These are phyloP conservation scores for Acanthurus lineatus DNA, from an alignment of 2,797 vertebrate species.

Conservation along the genomic window DNA sequence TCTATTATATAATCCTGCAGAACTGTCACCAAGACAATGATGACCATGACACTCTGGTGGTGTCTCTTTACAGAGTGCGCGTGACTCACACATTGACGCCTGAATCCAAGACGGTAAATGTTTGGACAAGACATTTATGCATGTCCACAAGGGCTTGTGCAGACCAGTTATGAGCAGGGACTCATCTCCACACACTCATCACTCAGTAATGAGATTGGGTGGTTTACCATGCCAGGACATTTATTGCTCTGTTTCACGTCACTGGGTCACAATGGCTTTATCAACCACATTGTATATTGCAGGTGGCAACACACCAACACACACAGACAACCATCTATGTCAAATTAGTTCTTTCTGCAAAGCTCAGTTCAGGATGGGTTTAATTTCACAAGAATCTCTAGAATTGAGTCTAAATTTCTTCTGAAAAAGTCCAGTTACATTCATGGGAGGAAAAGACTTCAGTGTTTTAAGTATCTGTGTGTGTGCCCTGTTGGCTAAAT, in stretches of 20 bases:
- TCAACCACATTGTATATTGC: not conserved
- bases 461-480: slow-evolving; percentile 5
- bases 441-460: slow-evolving; percentile 4
- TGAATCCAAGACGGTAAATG: slow-evolving; percentile 57
- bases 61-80: slow-evolving; percentile 37
- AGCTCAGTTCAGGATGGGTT: not conserved
- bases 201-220: slow-evolving; percentile 30
- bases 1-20: slow-evolving; percentile 42
- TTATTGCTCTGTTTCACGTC: slow-evolving; percentile 20
- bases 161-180: slow-evolving; percentile 12
- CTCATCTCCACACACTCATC: slow-evolving; percentile 16
- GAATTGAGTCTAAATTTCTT: not conserved
- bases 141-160: slow-evolving; percentile 17
- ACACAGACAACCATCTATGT: not conserved
- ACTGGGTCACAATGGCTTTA: slow-evolving; percentile 19
- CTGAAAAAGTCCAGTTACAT: not conserved
- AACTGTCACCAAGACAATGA: slow-evolving; percentile 50
- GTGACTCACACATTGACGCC: slow-evolving; percentile 42
- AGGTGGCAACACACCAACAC: not conserved
- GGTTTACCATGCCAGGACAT: slow-evolving; percentile 18
- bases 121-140: slow-evolving; percentile 60
- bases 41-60: slow-evolving; percentile 18
- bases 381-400: not conserved
- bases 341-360: not conserved
- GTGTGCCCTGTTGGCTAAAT: slow-evolving; percentile 36